Evolutionary conservation across 2,888 invertebrate species (phyloP).

Genomic region (Drosophila anomelani): DNA sequence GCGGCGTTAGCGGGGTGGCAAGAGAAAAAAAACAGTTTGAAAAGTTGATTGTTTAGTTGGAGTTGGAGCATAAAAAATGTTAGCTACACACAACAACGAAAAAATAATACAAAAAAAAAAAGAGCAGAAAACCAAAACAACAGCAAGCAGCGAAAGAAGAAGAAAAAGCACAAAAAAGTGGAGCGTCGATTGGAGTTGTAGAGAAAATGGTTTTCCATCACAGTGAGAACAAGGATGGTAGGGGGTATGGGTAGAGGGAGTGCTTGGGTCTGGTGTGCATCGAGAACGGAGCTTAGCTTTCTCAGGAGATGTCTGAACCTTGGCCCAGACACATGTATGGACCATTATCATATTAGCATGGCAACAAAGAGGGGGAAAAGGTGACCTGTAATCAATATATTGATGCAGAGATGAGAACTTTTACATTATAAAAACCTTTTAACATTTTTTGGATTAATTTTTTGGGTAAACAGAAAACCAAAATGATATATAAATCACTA

Average conservation of each 20-base stretch:
- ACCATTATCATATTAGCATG: conserved; percentile 62
- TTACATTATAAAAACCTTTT: not conserved
- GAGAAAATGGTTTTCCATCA: conserved; percentile 60
- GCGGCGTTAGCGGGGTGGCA: not conserved
- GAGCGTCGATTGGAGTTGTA: conserved; percentile 69
- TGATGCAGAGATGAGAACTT: not conserved
- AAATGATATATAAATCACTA: not conserved
- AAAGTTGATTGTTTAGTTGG: conserved; percentile 81
- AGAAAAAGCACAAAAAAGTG: conserved; percentile 60
- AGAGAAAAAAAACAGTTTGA: conserved; percentile 70
- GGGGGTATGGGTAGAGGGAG: conserved; percentile 11
- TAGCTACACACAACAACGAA: conserved; percentile 55
- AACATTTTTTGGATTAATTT: not conserved
- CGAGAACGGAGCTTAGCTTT: conserved; percentile 53
- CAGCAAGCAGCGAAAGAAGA: conserved; percentile 11
- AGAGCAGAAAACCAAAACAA: conserved; percentile 44
- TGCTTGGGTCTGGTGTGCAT: conserved; percentile 41
- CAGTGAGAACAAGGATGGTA: conserved; percentile 45
- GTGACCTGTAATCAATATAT: conserved; percentile 3
- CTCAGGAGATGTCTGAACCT: conserved; percentile 39
- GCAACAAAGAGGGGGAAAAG: conserved; percentile 4
- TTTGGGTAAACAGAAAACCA: not conserved
- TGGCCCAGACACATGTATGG: conserved; percentile 58
- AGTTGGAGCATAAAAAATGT: conserved; percentile 77
- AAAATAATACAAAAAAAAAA: not conserved